A percentile compares a stretch with the other conserved stretches of the same genome.
Conservation (phyloP, 2,113 vertebrate genomes). For the Psilopogon haemacephalus region DNA sequence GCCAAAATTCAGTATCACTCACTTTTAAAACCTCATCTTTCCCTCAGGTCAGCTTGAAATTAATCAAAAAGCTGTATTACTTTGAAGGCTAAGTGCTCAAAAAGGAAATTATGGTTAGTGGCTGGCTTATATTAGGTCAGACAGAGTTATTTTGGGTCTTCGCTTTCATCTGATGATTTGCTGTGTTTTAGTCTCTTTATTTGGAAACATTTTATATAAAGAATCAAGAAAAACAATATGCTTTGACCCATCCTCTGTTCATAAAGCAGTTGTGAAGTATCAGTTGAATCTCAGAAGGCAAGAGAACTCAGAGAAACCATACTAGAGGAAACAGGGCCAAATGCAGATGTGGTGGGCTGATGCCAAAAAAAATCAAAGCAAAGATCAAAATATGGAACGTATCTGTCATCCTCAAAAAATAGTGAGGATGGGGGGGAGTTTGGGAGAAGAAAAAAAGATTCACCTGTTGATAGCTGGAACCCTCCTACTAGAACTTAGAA, state of each 20-base stretch:
- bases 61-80: neutral
- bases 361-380: neutral
- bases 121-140: neutral
- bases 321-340: neutral
- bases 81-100: neutral
- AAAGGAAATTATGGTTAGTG: constrained; percentile 3
- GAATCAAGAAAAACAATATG: neutral
- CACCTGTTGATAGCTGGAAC: neutral
- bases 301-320: neutral
- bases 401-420: neutral
- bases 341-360: neutral
- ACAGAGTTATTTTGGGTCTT: neutral
- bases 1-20: neutral
- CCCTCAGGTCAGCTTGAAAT: constrained; percentile 5
- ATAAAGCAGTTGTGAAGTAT: neutral
- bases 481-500: neutral
- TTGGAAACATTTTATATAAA: neutral
- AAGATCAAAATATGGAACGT: neutral
- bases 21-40: neutral
- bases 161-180: neutral
- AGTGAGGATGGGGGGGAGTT: neutral
- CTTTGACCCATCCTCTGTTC: neutral
- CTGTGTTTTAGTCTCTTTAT: neutral
- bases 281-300: neutral
- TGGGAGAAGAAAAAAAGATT: neutral